Conservation (phyloP, 2,797 vertebrate species). For the Mallotus villosus region DNA sequence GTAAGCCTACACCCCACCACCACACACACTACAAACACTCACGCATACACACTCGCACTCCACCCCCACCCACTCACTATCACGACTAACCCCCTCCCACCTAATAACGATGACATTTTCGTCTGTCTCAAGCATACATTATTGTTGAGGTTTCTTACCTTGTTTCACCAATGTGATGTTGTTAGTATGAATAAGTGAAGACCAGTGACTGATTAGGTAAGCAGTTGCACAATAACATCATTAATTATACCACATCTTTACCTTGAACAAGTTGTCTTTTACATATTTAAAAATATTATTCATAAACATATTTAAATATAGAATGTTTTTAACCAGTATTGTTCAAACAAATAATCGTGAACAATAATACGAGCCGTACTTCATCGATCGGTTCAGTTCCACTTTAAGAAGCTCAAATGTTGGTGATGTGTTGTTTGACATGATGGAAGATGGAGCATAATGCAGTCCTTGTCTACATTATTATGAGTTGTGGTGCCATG, state of each 20-base stretch:
- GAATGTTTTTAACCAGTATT: neutral
- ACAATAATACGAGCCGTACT: too few species aligned
- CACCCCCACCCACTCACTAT: slow-evolving; percentile 46
- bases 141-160: slow-evolving; percentile 41
- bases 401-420: neutral
- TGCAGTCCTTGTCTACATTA: neutral
- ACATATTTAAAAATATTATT: too few species aligned
- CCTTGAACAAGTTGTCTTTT: too few species aligned
- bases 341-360: too few species aligned
- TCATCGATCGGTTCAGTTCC: too few species aligned
- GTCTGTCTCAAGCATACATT: slow-evolving; percentile 17
- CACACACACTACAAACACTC: slow-evolving; percentile 20
- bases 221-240: too few species aligned
- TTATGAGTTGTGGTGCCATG: slow-evolving; percentile 32
- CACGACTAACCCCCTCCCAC: slow-evolving; percentile 30
- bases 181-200: too few species aligned
- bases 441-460: neutral
- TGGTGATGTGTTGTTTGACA: neutral
- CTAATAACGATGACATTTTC: slow-evolving; percentile 69
- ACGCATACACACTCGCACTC: neutral
- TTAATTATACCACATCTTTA: too few species aligned
- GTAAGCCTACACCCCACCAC: slow-evolving; percentile 59
- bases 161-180: too few species aligned
- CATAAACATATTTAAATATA: too few species aligned
- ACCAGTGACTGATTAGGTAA: too few species aligned